These are phyloP conservation scores for Morpho helenor DNA, from an alignment of 2,888 invertebrate genomes.

Conservation along the genomic window DNA sequence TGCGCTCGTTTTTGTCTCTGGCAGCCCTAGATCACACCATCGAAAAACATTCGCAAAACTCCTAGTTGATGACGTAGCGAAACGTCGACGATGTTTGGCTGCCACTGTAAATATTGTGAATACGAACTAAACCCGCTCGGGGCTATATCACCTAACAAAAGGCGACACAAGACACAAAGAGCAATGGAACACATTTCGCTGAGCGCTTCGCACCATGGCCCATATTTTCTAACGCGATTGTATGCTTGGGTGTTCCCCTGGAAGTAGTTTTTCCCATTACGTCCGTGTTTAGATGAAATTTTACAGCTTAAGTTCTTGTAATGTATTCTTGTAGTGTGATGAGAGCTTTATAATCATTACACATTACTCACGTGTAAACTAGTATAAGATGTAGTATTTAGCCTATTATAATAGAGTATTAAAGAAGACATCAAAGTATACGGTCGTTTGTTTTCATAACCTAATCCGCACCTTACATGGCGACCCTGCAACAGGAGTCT, in stretches of 20 bases:
- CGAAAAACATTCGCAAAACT: not conserved
- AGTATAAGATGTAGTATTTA: no score
- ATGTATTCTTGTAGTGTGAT: no score
- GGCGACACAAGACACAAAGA: slow-evolving; percentile 61
- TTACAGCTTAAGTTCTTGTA: not conserved
- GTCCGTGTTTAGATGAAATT: slow-evolving; percentile 10
- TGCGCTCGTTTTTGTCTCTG: no score
- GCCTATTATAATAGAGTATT: no score
- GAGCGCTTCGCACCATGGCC: slow-evolving; percentile 64
- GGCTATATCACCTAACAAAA: slow-evolving; percentile 68
- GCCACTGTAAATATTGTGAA: slow-evolving; percentile 30
- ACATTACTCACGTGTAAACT: no score
- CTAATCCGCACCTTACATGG: no score
- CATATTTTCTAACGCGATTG: slow-evolving; percentile 75
- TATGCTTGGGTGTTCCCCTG: slow-evolving; percentile 54
- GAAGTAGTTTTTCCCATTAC: slow-evolving; percentile 18
- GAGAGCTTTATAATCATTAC: no score
- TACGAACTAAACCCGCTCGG: slow-evolving; percentile 35
- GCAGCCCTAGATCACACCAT: no score
- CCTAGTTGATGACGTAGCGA: slow-evolving; percentile 1
- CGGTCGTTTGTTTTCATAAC: no score
- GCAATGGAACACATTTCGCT: slow-evolving; percentile 69
- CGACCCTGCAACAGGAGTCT: no score
- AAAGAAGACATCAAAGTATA: no score
- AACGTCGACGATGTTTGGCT: slow-evolving; percentile 16